phyloP scores from a whole-genome alignment of 2,113 vertebrate genomes.

The Entelurus aequoreus region DNA sequence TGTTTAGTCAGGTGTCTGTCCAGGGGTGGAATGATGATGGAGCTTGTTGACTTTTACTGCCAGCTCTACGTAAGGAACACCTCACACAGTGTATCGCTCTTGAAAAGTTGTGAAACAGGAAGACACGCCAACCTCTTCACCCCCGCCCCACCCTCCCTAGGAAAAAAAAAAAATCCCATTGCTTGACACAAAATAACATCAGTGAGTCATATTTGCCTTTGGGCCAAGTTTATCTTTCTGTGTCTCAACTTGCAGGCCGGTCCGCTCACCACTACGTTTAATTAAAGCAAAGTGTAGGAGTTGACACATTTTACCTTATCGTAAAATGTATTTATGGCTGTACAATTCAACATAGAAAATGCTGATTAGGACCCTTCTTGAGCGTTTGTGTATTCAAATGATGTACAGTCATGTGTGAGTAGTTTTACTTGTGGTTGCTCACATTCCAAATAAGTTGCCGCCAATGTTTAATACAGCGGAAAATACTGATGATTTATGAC shows the following conservation, averaged over 20 bases:
- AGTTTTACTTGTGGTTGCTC: background rate
- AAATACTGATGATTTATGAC: slow-evolving; percentile 14
- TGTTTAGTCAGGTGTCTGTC: slow-evolving; percentile 53
- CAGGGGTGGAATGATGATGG: slow-evolving; percentile 24
- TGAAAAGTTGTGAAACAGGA: slow-evolving; percentile 56
- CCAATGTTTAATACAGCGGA: background rate
- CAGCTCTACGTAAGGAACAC: slow-evolving; percentile 12
- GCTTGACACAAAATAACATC: slow-evolving; percentile 66
- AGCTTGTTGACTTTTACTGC: slow-evolving; percentile 39
- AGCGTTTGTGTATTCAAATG: background rate
- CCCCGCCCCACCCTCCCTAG: slow-evolving; percentile 18
- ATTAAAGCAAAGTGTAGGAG: slow-evolving; percentile 54
- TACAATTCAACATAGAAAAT: slow-evolving; percentile 1
- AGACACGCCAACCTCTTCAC: slow-evolving; percentile 24
- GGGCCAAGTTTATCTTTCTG: slow-evolving; percentile 56
- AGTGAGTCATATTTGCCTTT: slow-evolving; percentile 66
- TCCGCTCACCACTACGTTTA: slow-evolving; percentile 57
- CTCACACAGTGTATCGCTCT: slow-evolving; percentile 22
- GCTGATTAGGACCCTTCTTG: background rate
- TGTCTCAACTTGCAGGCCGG: slow-evolving; percentile 66
- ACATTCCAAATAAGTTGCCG: background rate
- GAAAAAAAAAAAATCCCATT: slow-evolving; percentile 34
- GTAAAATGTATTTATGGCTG: slow-evolving; percentile 3
- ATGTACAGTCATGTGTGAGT: background rate
- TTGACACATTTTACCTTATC: slow-evolving; percentile 34